Percentiles rank a stretch among this genome's conserved stretches.
phyloP scores from a whole-genome alignment of 2,797 vertebrate genomes.

The Trematomus bernacchii region DNA sequence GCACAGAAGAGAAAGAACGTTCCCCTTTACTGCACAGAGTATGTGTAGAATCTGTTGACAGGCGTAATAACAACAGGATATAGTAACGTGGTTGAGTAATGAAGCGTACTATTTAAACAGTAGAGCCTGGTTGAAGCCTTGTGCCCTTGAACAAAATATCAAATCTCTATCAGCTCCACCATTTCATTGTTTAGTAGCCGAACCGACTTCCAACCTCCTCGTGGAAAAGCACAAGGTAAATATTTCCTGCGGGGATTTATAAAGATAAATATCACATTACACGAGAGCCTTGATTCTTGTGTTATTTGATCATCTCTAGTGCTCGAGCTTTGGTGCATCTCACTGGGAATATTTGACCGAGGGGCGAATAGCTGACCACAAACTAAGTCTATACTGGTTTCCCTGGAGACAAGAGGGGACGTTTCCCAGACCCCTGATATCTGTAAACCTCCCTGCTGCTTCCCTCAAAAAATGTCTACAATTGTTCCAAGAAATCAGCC shows the following conservation, averaged over 20 bases:
- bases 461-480: constrained; percentile 2
- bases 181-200: constrained; percentile 9
- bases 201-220: constrained; percentile 23
- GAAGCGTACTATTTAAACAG: background rate
- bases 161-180: constrained; percentile 19
- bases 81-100: background rate
- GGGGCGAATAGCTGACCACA: constrained; percentile 74
- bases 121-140: background rate
- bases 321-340: constrained; percentile 48
- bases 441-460: constrained; percentile 22
- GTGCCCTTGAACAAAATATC: constrained; percentile 22
- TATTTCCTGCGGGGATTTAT: constrained; percentile 46
- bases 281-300: constrained; percentile 40
- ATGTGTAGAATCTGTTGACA: constrained; percentile 1
- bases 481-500: constrained; percentile 2
- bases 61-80: background rate
- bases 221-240: constrained; percentile 42
- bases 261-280: constrained; percentile 39
- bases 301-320: constrained; percentile 54
- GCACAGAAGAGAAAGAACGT: background rate
- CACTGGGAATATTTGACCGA: constrained; percentile 64
- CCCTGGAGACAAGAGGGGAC: constrained; percentile 71
- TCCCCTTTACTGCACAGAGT: background rate
- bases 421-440: constrained; percentile 56
- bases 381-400: constrained; percentile 71